A percentile compares a stretch with the other conserved stretches of the same genome.
These are phyloP conservation scores for Spodoptera litura DNA, from an alignment of 1,140 invertebrate genomes.

Conservation along the genomic window DNA sequence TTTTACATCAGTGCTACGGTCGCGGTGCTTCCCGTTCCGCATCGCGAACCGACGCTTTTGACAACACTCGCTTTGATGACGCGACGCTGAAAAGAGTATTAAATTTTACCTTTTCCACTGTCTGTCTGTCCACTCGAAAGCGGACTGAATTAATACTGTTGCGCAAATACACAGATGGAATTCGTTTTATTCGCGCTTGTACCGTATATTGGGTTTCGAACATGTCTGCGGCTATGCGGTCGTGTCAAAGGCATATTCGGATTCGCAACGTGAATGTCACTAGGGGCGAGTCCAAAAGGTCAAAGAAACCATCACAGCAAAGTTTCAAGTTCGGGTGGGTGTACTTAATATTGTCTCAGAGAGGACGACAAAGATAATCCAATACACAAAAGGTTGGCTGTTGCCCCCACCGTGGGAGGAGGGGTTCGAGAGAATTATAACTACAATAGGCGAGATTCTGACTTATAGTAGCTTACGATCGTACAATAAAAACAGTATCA, in stretches of 20 bases:
- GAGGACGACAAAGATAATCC: conserved; percentile 67
- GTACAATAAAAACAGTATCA: conserved; percentile 22
- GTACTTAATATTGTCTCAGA: conserved; percentile 73
- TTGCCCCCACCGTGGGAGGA: conserved; percentile 65
- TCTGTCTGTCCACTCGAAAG: conserved; percentile 68
- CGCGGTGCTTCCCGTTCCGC: conserved; percentile 74
- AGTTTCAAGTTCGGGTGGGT: conserved; percentile 69
- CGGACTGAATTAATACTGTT: conserved; percentile 70
- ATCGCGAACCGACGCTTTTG: conserved; percentile 76
- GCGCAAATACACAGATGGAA: conserved; percentile 55
- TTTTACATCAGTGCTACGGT: conserved; percentile 79
- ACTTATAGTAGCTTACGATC: conserved; percentile 32
- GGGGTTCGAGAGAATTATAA: conserved; percentile 33
- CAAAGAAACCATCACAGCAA: conserved; percentile 76
- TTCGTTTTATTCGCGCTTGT: conserved; percentile 56
- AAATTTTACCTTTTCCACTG: conserved; percentile 76
- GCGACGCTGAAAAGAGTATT: conserved; percentile 73
- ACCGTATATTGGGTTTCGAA: conserved; percentile 50
- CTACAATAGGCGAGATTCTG: conserved; percentile 35
- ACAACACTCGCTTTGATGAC: conserved; percentile 80
- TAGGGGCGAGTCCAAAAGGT: conserved; percentile 67
- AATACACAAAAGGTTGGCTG: conserved; percentile 67
- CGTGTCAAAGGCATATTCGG: conserved; percentile 65
- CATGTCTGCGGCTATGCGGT: conserved; percentile 59
- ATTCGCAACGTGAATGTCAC: conserved; percentile 66